Evolutionary conservation across 1,140 invertebrate species (phyloP), one percentile per base, ranked within the genome.

Genomic region (Trachymyrmex septentrionalis): DNA sequence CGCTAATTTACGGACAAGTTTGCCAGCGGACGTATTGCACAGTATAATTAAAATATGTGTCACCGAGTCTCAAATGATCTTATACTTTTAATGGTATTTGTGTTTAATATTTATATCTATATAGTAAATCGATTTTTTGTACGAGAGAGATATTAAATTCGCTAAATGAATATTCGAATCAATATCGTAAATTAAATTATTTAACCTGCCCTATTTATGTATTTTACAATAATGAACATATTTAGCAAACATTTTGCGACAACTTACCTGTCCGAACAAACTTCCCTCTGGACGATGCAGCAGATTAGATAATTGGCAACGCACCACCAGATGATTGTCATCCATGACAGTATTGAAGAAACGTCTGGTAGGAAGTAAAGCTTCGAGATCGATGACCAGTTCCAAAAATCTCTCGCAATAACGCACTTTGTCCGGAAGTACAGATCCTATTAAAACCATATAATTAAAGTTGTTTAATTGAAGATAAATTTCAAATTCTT

Each of bases 311-410:
- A 99, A 94, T 88, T 97, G 97, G 93, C 98, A 99, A 63, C 97
- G 96, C 0, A 99, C 98, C 19, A 99, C 97, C 3, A 99, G 95
- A 94, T 99, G 99, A 89, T 97, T 97, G 95, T 99, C 98, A 95
- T 99, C 99, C 92, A 99, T 96, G 0, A 99, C 97, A 0, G 98
- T 98, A 95, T 99, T 99, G 94, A 99, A 99, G 95, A 99, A 99
- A 69, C 99, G 96, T 72, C 99, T 96, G 0, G 99, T 99, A 1
- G 99, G 98, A 87, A 99, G 95, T 75, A 99, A 96, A 27, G 99
- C 98, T 94, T 99, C 99, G 72, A 99, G 96, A 94, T 99, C 99
- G 87, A 99, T 99, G 93, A 99, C 96, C 50, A 99, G 95, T 95
- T 99, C 99, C 50, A 99, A 94, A 95, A 99, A 99, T 84, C 99